Percentiles rank a stretch among this genome's conserved stretches.
phyloP scores from a whole-genome alignment of 2,113 vertebrate species.

The Hyperoodon ampullatus region DNA sequence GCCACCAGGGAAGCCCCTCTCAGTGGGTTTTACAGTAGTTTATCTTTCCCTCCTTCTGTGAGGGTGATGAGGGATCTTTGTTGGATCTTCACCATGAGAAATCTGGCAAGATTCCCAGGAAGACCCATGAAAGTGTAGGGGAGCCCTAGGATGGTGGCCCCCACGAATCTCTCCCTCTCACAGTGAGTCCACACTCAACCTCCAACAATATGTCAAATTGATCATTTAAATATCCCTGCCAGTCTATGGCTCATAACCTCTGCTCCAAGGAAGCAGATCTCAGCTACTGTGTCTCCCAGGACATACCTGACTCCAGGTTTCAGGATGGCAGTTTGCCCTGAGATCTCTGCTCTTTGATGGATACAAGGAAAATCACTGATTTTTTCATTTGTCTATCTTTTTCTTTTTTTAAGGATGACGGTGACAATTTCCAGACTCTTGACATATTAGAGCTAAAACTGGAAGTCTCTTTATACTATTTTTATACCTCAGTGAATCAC shows the following conservation, averaged over 20 bases:
- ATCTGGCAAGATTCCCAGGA: neutral
- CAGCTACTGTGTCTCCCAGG: neutral
- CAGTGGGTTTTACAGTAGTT: neutral
- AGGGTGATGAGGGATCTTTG: neutral
- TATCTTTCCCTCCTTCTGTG: neutral
- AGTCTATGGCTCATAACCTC: neutral
- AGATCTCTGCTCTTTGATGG: neutral
- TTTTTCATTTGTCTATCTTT: neutral
- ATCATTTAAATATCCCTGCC: neutral
- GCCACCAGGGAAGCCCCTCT: too few relatives aligned
- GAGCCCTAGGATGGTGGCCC: neutral
- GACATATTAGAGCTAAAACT: neutral
- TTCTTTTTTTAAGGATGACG: constrained; percentile 17
- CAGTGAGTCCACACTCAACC: neutral
- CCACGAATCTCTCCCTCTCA: neutral
- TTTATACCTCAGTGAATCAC: constrained; percentile 3
- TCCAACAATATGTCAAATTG: neutral
- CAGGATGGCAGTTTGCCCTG: neutral
- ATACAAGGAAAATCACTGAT: neutral
- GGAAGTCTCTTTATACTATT: neutral
- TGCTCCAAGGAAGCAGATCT: neutral
- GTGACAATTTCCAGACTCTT: neutral
- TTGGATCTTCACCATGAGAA: neutral
- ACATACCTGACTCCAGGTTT: neutral
- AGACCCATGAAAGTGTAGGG: neutral